phyloP scores from a whole-genome alignment of 2,113 vertebrate genomes.

The Calidris pugnax region DNA sequence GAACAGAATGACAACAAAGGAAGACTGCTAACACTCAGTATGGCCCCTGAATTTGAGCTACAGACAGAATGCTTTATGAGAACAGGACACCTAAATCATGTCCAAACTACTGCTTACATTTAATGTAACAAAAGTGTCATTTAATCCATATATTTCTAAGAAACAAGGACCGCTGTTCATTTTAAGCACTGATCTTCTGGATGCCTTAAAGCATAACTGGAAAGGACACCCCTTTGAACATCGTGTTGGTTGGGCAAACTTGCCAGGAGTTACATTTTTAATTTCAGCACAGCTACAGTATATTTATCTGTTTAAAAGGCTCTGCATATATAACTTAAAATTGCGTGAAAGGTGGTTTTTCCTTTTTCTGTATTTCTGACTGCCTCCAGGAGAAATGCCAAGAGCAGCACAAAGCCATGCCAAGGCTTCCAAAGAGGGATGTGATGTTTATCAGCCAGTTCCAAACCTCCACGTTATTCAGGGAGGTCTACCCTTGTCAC shows the following conservation, averaged over 20 bases:
- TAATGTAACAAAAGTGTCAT: background rate
- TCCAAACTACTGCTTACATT: background rate
- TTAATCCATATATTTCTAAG: background rate
- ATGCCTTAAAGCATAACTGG: background rate
- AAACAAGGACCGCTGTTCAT: background rate
- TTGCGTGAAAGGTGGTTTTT: background rate
- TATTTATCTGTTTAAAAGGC: background rate
- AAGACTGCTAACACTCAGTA: background rate
- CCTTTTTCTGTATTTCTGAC: background rate
- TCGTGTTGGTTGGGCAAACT: background rate
- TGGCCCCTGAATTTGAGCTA: constrained; percentile 23
- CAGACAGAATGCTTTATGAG: background rate
- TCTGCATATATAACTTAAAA: background rate
- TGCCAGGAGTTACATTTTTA: background rate
- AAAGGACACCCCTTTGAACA: background rate
- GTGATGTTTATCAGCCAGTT: background rate
- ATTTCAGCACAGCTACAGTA: constrained; percentile 11
- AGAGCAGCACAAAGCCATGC: background rate
- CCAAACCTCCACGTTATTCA: background rate
- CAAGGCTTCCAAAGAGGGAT: constrained; percentile 1
- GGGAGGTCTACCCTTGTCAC: background rate
- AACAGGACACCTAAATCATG: background rate
- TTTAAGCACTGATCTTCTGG: background rate
- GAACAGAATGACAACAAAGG: background rate
- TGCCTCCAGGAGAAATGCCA: background rate